A percentile compares a stretch with the other conserved stretches of the same genome.
These are phyloP conservation scores for Drosophila pectinifera DNA, from an alignment of 1,140 invertebrate species.

Conservation along the genomic window DNA sequence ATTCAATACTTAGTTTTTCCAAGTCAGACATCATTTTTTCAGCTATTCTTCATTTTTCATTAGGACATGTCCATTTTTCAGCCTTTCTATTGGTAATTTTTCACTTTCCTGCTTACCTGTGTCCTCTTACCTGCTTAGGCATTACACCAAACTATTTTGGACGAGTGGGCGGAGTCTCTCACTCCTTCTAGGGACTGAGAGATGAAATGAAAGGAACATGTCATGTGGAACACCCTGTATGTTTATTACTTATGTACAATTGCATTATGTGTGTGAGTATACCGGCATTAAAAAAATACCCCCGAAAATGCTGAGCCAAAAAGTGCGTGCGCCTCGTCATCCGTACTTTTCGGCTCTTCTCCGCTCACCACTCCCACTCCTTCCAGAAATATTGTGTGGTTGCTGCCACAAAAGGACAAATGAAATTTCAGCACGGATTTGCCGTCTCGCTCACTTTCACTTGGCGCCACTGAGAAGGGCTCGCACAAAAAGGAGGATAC, in stretches of 20 bases:
- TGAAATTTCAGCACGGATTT: slow-evolving; percentile 67
- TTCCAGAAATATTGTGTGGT: slow-evolving; percentile 23
- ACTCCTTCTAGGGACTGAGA: background rate
- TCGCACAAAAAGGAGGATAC: slow-evolving; percentile 36
- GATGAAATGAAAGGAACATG: background rate
- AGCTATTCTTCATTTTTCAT: slow-evolving; percentile 17
- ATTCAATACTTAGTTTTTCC: background rate
- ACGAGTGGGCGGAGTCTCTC: slow-evolving; percentile 38
- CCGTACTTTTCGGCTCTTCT: slow-evolving; percentile 11
- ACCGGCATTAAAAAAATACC: slow-evolving; percentile 56
- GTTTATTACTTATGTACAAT: slow-evolving; percentile 15
- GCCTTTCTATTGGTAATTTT: background rate
- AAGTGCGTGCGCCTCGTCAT: slow-evolving; percentile 70
- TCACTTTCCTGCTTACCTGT: slow-evolving; percentile 14
- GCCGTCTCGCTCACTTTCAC: slow-evolving; percentile 73
- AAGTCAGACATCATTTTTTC: slow-evolving; percentile 1
- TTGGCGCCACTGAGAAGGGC: slow-evolving; percentile 43
- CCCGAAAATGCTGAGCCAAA: slow-evolving; percentile 58
- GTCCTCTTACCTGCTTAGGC: slow-evolving; percentile 14
- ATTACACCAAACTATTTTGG: background rate
- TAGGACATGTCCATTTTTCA: background rate
- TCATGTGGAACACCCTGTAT: slow-evolving; percentile 31
- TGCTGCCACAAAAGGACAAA: slow-evolving; percentile 61
- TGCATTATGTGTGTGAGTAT: slow-evolving; percentile 17
- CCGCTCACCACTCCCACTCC: slow-evolving; percentile 20